Base-by-base conservation (phyloP, 2,888 invertebrate species). In the Malthinus flaveolus region DNA sequence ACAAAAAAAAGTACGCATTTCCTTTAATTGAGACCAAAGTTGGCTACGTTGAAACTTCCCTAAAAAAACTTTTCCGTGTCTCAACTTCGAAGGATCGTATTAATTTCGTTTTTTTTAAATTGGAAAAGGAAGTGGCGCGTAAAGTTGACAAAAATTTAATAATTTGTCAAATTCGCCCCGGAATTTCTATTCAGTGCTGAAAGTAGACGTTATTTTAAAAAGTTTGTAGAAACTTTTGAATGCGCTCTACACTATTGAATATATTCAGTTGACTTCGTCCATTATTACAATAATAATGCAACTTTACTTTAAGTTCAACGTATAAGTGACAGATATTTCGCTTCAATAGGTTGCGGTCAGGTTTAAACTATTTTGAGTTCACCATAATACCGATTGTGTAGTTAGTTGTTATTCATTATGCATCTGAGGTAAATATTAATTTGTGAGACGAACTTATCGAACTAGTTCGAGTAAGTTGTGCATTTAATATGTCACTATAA, bases 251-350 rank as follows among this genome's bases (percentile, higher is more conserved):
- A 23, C 23, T 23, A 23, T 23, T 3, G 23, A 23, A 23, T 3
- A 23, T 23, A 23, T 23, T 59, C 59, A 47, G 50, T 55, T 55
- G 39, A 59, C 45, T 59, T 56, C 35, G 31, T 45, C 56, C 49
- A 60, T 60, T 60, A 60, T 60, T 56, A 50, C 37, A 23, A 48
- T 44, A 49, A 52, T 56, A 48, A 51, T 48, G 56, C 52, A 48
- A 51, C 54, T 23, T 51, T 56, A 51, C 10, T 36, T 54, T 47
- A 34, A 37, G 55, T 32, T 50, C 50, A 39, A 55, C 55, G 48
- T 54, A 59, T 52, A 52, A 52, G 32, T 56, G 51, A 55, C 47
- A 56, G 60, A 56, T 56, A 60, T 60, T 60, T 56, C 60, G 35
- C 52, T 49, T 52, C 23, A 56, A 49, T 51, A 51, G 49, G 23